Percentiles rank a stretch among this genome's conserved stretches.
Conservation (phyloP, 1,140 invertebrate genomes). For the Sitobion miscanthi region DNA sequence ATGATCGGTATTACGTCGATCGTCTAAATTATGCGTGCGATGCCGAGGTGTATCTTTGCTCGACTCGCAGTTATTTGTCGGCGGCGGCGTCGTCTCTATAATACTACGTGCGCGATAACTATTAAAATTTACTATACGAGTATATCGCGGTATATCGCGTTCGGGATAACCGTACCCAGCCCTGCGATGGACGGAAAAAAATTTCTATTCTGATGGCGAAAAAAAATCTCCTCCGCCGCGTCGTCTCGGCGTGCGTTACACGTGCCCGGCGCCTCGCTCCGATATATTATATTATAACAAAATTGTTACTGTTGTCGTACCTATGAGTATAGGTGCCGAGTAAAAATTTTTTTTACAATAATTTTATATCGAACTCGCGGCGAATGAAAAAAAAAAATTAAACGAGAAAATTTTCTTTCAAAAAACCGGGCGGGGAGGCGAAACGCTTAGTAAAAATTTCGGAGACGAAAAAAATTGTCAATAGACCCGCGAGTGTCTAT, state of each 20-base stretch:
- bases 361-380: background rate
- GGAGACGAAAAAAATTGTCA: constrained; percentile 6
- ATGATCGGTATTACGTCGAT: background rate
- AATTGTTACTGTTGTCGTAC: no score
- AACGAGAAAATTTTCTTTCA: background rate
- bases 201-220: background rate
- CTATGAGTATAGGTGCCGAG: no score
- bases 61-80: background rate
- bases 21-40: background rate
- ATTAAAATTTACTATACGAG: background rate
- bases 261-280: background rate
- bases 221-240: background rate
- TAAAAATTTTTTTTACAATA: background rate
- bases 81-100: background rate
- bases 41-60: background rate
- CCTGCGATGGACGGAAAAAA: background rate
- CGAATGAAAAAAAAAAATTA: background rate
- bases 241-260: background rate
- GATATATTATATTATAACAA: background rate
- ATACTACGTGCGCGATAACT: background rate
- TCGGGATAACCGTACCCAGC: no score
- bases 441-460: background rate
- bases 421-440: no score
- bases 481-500: background rate
- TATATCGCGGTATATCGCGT: background rate